These are phyloP conservation scores for Hippocampus kuda DNA, from an alignment of 2,797 vertebrate genomes.

Conservation along the genomic window DNA sequence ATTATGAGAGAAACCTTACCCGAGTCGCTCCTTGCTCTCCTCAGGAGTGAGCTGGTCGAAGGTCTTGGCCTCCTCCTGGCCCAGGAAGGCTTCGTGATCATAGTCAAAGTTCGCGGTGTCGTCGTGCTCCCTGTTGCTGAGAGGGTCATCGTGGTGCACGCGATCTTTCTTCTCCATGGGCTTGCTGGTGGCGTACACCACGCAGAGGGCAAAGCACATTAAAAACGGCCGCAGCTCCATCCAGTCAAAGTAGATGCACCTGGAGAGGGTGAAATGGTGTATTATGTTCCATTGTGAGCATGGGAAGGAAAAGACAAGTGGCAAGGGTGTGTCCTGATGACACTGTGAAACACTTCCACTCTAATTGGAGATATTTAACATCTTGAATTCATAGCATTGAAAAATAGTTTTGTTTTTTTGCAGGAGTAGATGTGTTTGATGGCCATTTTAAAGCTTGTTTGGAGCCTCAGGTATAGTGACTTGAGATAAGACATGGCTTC, in stretches of 20 bases:
- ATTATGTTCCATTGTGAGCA: not conserved
- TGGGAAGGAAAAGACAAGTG: not conserved
- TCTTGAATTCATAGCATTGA: too few species aligned
- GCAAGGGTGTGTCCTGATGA: not conserved
- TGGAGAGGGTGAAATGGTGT: not conserved
- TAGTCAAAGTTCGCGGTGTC: constrained; percentile 88
- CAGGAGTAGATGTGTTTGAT: too few species aligned
- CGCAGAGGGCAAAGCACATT: constrained; percentile 75
- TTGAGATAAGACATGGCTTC: too few species aligned
- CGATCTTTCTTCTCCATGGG: constrained; percentile 94
- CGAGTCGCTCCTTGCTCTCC: constrained; percentile 93
- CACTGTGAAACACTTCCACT: too few species aligned
- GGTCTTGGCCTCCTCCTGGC: constrained; percentile 89
- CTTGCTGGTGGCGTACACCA: constrained; percentile 78
- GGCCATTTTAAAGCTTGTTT: too few species aligned
- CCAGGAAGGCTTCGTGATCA: constrained; percentile 96
- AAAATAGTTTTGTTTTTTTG: too few species aligned
- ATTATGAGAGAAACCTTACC: constrained; percentile 55
- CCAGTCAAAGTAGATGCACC: constrained; percentile 10
- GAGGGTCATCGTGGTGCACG: constrained; percentile 79
- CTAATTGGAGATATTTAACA: too few species aligned
- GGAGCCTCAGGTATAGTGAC: too few species aligned
- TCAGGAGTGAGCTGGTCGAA: constrained; percentile 95
- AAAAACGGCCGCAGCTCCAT: constrained; percentile 77
- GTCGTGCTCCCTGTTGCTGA: constrained; percentile 81